Percentiles rank a stretch among this genome's conserved stretches.
phyloP scores from a whole-genome alignment of 1,140 invertebrate genomes.

The Venustaconcha ellipsiformis region DNA sequence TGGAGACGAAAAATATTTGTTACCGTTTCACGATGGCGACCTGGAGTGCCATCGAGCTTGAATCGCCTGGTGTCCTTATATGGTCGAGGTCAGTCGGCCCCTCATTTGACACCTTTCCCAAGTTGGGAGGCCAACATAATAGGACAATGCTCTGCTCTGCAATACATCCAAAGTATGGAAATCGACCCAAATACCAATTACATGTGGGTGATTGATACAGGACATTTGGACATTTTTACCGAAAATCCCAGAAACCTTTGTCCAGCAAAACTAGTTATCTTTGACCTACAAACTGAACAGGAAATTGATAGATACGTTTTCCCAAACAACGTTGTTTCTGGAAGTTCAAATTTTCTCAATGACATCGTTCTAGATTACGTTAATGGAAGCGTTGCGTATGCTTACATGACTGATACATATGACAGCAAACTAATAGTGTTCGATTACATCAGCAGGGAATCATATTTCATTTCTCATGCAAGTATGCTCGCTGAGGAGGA shows the following conservation, averaged over 20 bases:
- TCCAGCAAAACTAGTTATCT: constrained; percentile 43
- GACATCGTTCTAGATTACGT: constrained; percentile 50
- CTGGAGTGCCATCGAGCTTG: constrained; percentile 37
- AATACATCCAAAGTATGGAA: constrained; percentile 55
- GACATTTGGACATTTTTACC: constrained; percentile 23
- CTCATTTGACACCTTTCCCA: constrained; percentile 34
- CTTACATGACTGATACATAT: constrained; percentile 44
- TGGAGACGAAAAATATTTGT: constrained; percentile 36
- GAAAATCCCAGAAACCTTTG: constrained; percentile 24
- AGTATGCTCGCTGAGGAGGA: constrained; percentile 32
- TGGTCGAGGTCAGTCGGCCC: constrained; percentile 2
- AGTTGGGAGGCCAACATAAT: constrained; percentile 41
- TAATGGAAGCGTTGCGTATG: constrained; percentile 34
- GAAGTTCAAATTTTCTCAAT: constrained; percentile 39
- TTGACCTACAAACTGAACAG: constrained; percentile 28
- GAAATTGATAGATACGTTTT: constrained; percentile 29
- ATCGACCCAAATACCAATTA: constrained; percentile 48
- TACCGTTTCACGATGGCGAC: constrained; percentile 47
- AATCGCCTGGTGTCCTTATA: constrained; percentile 24
- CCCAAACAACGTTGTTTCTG: constrained; percentile 34
- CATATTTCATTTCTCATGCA: constrained; percentile 32
- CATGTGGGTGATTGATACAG: constrained; percentile 51
- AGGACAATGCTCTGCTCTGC: constrained; percentile 43
- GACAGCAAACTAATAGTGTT: constrained; percentile 38
- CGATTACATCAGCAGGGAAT: constrained; percentile 21